These are phyloP conservation scores for Dermolepida albohirtum DNA, from an alignment of 2,888 invertebrate species.

Conservation along the genomic window DNA sequence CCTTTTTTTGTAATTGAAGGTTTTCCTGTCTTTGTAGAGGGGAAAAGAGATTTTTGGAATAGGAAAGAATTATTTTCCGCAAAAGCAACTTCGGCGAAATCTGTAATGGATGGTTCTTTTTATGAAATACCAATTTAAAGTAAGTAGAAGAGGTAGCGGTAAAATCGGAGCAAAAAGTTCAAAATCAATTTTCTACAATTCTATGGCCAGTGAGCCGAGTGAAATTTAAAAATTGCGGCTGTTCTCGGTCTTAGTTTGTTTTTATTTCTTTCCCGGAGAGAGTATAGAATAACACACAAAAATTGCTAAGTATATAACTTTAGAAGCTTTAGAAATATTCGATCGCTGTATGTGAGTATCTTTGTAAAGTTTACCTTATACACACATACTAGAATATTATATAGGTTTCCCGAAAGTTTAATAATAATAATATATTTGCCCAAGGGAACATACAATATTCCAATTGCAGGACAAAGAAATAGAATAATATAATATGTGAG, in stretches of 20 bases:
- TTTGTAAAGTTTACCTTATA: too few relatives aligned
- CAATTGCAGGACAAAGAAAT: too few relatives aligned
- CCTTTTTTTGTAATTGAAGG: conserved; percentile 11
- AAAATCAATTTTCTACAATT: conserved; percentile 53
- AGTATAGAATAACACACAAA: too few relatives aligned
- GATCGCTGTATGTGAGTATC: too few relatives aligned
- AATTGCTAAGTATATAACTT: too few relatives aligned
- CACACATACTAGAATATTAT: too few relatives aligned
- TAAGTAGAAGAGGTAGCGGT: conserved; percentile 22
- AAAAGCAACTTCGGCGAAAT: conserved; percentile 21
- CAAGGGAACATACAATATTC: too few relatives aligned
- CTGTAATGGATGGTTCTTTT: conserved; percentile 35
- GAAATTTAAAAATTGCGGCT: conserved; percentile 41
- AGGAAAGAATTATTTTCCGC: conserved; percentile 15
- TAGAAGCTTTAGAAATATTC: too few relatives aligned
- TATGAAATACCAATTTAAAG: conserved; percentile 38
- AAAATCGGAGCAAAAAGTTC: conserved; percentile 31
- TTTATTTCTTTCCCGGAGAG: background rate
- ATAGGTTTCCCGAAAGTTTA: too few relatives aligned
- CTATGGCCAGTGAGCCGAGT: conserved; percentile 48
- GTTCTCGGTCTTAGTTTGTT: background rate
- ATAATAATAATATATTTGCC: too few relatives aligned
- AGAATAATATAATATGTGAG: too few relatives aligned
- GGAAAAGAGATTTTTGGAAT: background rate
- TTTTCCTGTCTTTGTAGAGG: background rate